Percentiles rank a stretch among this genome's conserved stretches.
Evolutionary conservation across 2,797 vertebrate genomes (phyloP).

Genomic region (Anabacerthia variegaticeps): DNA sequence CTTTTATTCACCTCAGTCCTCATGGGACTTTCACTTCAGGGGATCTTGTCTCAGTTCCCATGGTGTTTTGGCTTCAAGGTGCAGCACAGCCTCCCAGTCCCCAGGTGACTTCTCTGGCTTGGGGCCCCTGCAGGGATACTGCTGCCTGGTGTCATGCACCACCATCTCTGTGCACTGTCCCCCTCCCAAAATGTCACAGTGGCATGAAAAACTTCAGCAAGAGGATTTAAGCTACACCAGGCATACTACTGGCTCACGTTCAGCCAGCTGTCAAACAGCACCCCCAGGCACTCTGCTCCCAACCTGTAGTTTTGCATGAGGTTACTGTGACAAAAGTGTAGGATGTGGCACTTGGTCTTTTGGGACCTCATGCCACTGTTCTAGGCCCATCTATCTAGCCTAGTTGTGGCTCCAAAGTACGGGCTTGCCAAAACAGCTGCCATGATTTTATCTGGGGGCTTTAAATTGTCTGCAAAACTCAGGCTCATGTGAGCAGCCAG

Average conservation of each 20-base stretch:
- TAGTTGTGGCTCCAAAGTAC: not conserved
- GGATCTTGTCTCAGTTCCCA: not conserved
- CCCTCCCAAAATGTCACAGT: not conserved
- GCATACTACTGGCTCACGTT: not conserved
- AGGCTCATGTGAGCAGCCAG: not conserved
- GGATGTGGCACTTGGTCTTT: too few species aligned
- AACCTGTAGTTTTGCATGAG: rapidly evolving
- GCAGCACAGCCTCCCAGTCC: not conserved
- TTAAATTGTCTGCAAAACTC: not conserved
- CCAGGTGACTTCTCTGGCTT: not conserved
- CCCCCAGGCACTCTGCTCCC: rapidly evolving
- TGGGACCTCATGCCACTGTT: not conserved
- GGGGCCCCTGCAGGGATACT: not conserved
- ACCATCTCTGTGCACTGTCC: not conserved
- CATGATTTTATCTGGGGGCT: not conserved
- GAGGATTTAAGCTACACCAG: not conserved
- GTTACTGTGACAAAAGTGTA: not conserved
- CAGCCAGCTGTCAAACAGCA: rapidly evolving
- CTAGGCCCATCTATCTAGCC: not conserved
- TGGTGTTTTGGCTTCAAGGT: not conserved
- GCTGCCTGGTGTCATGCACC: not conserved
- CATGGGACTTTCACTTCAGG: not conserved
- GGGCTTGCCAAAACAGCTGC: not conserved
- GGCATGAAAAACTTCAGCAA: not conserved
- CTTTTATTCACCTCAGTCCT: not conserved